These are phyloP conservation scores for Augochlora pura DNA, from an alignment of 1,140 invertebrate species.

Conservation along the genomic window DNA sequence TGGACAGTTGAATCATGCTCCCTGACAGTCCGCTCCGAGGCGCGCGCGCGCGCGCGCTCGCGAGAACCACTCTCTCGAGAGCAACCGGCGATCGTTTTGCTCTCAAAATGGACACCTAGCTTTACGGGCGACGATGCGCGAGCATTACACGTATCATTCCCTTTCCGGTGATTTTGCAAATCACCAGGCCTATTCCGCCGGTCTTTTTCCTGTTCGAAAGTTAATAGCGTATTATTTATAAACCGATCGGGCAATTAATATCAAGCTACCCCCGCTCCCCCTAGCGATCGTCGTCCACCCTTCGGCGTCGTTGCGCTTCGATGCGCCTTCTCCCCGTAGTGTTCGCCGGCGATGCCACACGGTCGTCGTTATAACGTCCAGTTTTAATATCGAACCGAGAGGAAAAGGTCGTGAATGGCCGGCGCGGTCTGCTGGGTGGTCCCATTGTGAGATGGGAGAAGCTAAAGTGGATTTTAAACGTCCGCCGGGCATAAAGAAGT, in stretches of 20 bases:
- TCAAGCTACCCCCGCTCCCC: no score
- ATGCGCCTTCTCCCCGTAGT: not conserved
- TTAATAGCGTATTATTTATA: conserved; percentile 31
- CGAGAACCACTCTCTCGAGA: no score
- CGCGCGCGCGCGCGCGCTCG: no score
- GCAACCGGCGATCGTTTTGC: no score
- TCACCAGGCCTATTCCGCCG: conserved; percentile 5
- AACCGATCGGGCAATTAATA: conserved; percentile 23
- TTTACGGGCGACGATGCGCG: conserved; percentile 1
- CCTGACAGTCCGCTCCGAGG: no score
- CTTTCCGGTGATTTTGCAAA: conserved; percentile 16
- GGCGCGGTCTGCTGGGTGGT: conserved; percentile 48
- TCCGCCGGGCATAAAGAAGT: conserved; percentile 53
- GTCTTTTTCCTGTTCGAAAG: not conserved
- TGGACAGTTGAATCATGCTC: no score
- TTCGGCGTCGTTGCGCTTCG: no score
- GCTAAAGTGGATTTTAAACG: conserved; percentile 65
- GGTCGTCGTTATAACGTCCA: conserved; percentile 17
- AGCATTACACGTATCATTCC: not conserved
- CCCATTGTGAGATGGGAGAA: conserved; percentile 51
- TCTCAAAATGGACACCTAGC: no score
- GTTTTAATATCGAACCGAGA: conserved; percentile 48
- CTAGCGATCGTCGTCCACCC: no score
- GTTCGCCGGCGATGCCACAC: not conserved
- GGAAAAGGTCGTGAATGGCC: conserved; percentile 37